phyloP scores from a whole-genome alignment of 2,797 vertebrate genomes.

The Ciconia nigra region DNA sequence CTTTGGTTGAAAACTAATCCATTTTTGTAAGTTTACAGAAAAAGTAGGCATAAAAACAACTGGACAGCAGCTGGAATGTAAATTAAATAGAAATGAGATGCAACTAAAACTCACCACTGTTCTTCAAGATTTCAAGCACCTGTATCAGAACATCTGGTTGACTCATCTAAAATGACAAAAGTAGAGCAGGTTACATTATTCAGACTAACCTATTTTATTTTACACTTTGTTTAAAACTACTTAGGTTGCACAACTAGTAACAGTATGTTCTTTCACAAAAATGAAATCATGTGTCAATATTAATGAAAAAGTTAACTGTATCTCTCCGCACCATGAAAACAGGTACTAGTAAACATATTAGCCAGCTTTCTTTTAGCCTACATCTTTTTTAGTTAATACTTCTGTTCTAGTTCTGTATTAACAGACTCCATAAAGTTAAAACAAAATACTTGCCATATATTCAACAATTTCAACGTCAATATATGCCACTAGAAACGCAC shows the following conservation, averaged over 20 bases:
- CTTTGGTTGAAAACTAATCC: too few relatives aligned
- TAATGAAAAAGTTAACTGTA: not conserved
- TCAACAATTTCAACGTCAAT: not conserved
- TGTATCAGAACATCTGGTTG: constrained; percentile 96
- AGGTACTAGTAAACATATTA: not conserved
- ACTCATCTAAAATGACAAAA: constrained; percentile 85
- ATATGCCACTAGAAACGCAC: not conserved
- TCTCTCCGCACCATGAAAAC: not conserved
- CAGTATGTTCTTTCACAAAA: not conserved
- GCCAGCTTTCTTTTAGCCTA: not conserved
- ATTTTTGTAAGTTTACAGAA: not conserved
- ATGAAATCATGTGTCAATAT: not conserved
- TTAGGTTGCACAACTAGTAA: not conserved
- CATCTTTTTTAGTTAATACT: not conserved
- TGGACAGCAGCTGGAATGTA: not conserved
- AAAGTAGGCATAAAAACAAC: not conserved
- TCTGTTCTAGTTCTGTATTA: not conserved
- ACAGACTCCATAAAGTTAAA: not conserved
- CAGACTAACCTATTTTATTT: not conserved
- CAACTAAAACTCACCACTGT: constrained; percentile 81
- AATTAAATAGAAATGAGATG: not conserved
- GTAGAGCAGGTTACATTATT: not conserved
- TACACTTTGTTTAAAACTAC: not conserved
- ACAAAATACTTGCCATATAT: not conserved
- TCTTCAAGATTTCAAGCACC: constrained; percentile 94